Evolutionary conservation across 2,888 invertebrate genomes (phyloP).

Genomic region (Eupithecia subumbrata): DNA sequence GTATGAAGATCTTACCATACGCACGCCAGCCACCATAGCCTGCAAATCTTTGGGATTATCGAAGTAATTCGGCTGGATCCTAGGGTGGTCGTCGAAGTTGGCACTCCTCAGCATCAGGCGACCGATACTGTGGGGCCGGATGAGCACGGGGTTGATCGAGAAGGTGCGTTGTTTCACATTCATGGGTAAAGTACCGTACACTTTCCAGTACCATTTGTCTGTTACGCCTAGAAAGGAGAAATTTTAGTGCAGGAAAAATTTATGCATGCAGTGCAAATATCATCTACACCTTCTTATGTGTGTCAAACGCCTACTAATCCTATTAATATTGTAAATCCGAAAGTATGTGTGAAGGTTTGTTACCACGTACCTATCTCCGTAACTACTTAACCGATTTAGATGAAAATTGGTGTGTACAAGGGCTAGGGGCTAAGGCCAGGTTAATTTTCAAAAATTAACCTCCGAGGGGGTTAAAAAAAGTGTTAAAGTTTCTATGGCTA

Average conservation of each 20-base stretch:
- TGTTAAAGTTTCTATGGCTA: no score
- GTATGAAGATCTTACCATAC: constrained; percentile 80
- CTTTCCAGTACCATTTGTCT: constrained; percentile 83
- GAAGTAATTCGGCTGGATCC: constrained; percentile 93
- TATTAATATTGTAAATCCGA: no score
- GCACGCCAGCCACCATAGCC: constrained; percentile 89
- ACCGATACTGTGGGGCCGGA: constrained; percentile 90
- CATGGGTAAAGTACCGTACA: constrained; percentile 79
- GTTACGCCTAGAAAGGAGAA: constrained; percentile 72
- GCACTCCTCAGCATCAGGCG: constrained; percentile 87
- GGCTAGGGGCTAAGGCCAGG: no score
- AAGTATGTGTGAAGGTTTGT: no score
- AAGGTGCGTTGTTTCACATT: constrained; percentile 82
- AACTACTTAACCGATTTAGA: no score
- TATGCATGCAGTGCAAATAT: not conserved
- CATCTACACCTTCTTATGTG: not conserved
- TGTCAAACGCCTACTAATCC: no score
- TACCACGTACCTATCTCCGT: no score
- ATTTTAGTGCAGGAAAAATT: not conserved
- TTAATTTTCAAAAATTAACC: no score
- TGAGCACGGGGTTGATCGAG: constrained; percentile 88
- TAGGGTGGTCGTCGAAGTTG: constrained; percentile 90
- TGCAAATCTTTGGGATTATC: constrained; percentile 88
- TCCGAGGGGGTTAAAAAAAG: no score
- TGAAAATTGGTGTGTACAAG: no score